Percentiles rank a stretch among this genome's conserved stretches.
phyloP scores from a whole-genome alignment of 2,113 vertebrate genomes.

The Ivindomyrus marchei region DNA sequence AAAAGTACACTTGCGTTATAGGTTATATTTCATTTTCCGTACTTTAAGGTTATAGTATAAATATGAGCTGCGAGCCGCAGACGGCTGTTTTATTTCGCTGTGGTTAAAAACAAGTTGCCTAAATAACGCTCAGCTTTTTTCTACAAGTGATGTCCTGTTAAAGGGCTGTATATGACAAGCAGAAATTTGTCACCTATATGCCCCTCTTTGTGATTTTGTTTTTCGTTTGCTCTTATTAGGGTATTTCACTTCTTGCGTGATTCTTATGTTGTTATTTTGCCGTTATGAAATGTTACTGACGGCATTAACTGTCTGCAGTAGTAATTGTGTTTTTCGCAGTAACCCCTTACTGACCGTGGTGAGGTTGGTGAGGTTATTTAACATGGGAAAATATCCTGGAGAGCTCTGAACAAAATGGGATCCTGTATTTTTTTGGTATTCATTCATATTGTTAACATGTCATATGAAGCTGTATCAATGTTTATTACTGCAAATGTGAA shows the following conservation, averaged over 20 bases:
- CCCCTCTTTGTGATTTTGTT: no score
- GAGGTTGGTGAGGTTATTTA: neutral
- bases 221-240: no score
- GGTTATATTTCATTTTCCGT: neutral
- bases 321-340: no score
- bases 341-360: neutral
- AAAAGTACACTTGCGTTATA: neutral
- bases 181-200: no score
- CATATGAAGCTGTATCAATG: neutral
- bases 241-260: neutral
- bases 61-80: neutral
- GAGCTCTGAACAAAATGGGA: neutral
- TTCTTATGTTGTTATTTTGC: neutral
- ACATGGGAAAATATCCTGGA: neutral
- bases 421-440: neutral
- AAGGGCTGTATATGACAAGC: no score
- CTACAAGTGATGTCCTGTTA: no score
- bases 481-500: neutral
- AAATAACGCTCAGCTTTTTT: no score
- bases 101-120: no score
- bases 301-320: neutral
- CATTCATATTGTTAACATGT: neutral
- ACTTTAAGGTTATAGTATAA: neutral
- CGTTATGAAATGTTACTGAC: neutral
- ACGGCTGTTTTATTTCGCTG: neutral